These are phyloP conservation scores for Phalloptychus januarius DNA, from an alignment of 2,797 vertebrate species.

Conservation along the genomic window DNA sequence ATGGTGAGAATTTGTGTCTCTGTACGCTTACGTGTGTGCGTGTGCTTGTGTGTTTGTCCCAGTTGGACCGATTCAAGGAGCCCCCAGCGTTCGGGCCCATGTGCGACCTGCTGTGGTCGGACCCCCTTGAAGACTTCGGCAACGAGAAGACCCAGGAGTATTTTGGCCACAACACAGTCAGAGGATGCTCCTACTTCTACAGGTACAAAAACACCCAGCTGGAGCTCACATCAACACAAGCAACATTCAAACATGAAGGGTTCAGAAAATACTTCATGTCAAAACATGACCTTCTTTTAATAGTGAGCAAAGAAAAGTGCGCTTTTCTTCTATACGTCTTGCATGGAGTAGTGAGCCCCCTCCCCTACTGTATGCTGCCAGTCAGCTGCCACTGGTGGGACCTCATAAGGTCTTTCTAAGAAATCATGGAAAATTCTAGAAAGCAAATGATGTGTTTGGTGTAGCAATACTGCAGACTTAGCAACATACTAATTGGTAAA, in stretches of 20 bases:
- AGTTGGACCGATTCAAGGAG: conserved; percentile 87
- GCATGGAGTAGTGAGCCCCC: not conserved
- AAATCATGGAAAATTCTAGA: not conserved
- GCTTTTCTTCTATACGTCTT: not conserved
- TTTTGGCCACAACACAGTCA: conserved; percentile 84
- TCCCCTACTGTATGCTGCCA: not conserved
- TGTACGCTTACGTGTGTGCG: conserved; percentile 6
- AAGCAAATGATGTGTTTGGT: not conserved
- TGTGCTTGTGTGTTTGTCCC: conserved; percentile 35
- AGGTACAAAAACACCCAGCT: conserved; percentile 68
- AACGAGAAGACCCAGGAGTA: conserved; percentile 87
- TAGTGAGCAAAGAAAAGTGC: not conserved
- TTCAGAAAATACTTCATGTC: not conserved
- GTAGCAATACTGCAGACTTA: not conserved
- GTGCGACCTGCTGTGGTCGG: conserved; percentile 86
- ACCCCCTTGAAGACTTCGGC: conserved; percentile 86
- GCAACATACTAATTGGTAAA: not conserved
- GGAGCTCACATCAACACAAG: not conserved
- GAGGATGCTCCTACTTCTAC: conserved; percentile 87
- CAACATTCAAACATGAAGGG: not conserved
- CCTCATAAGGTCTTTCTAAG: not conserved
- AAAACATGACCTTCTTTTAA: not conserved
- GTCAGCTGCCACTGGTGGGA: not conserved
- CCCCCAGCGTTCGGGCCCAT: conserved; percentile 85
- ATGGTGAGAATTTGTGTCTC: not conserved